Evolutionary conservation across 2,888 invertebrate genomes (phyloP).

Genomic region (Cryptocephalus primarius): DNA sequence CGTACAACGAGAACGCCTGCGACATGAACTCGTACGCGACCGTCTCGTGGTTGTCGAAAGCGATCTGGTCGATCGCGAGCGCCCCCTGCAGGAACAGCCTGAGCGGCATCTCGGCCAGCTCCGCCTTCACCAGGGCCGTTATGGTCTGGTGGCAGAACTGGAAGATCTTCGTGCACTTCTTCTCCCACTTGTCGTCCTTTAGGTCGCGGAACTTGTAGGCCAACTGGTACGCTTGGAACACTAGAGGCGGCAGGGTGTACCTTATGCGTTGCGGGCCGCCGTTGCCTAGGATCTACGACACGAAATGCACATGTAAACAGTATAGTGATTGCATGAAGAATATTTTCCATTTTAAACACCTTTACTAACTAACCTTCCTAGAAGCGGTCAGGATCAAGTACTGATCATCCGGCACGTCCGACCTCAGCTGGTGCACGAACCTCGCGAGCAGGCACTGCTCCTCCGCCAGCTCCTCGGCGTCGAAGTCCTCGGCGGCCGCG

Average conservation of each 20-base stretch:
- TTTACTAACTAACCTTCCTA: slow-evolving; percentile 48
- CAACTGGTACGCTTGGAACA: slow-evolving; percentile 87
- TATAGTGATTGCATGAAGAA: too few relatives aligned
- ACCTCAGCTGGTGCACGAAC: slow-evolving; percentile 75
- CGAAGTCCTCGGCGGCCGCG: slow-evolving; percentile 42
- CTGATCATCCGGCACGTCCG: slow-evolving; percentile 73
- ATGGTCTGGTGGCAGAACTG: slow-evolving; percentile 97
- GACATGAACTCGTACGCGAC: slow-evolving; percentile 98
- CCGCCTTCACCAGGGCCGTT: slow-evolving; percentile 87
- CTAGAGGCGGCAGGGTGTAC: slow-evolving; percentile 85
- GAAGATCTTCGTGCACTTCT: slow-evolving; percentile 96
- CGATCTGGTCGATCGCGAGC: slow-evolving; percentile 80
- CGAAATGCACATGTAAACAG: too few relatives aligned
- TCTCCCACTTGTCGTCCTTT: slow-evolving; percentile 96
- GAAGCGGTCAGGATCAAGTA: slow-evolving; percentile 84
- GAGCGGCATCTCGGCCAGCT: slow-evolving; percentile 85
- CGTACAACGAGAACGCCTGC: slow-evolving; percentile 90
- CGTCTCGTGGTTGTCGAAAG: slow-evolving; percentile 90
- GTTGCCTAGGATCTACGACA: slow-evolving; percentile 55
- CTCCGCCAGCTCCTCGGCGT: slow-evolving; percentile 91
- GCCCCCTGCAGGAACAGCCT: slow-evolving; percentile 94
- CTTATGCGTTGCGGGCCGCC: slow-evolving; percentile 84
- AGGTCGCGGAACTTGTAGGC: slow-evolving; percentile 73
- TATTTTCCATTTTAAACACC: too few relatives aligned
- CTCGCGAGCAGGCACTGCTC: slow-evolving; percentile 88